Base-by-base conservation (phyloP, 2,797 vertebrate genomes). In the Cirrhinus molitorella region DNA sequence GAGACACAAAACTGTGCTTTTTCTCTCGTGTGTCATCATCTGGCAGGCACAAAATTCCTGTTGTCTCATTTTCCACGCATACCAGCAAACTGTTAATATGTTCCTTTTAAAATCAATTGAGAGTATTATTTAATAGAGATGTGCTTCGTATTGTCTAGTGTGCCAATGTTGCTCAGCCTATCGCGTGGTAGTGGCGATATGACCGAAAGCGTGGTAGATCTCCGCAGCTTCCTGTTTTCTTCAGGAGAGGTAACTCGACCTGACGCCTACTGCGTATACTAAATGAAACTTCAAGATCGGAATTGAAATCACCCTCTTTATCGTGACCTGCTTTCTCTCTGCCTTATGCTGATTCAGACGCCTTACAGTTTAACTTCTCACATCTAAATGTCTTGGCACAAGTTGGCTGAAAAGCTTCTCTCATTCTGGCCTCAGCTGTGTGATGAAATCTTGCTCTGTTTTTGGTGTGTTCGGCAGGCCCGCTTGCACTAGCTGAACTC, bases 401-500 rank as follows among this genome's bases (percentile, higher is more conserved):
- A 25, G 79, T 79, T 51, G 73, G 80, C 86, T 85, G 83, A 77
- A 81, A 87, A 28, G 23, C 45, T 11, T 81, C 78, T 84, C 23
- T 84, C 45, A 65, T 17, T 45, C 79, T 7, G 47, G 75, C 19
- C 72, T 71, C 74, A 40, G 84, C 84, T 71, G 84, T 65, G 76
- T 90, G 90, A 91, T 92, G 94, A 91, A 65, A 90, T 87, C 74
- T 88, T 77, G 86, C 84, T 53, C 12, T 84, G 21, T 79, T 89
- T n/a, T 89, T 81, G 86, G 88, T 85, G 66, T 88, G 88, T 90
- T 92, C 83, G 88, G 88, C 91, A 80, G 87, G 90, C 90, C 92
- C 90, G 91, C 94, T 95, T 93, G 94, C 95, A 95, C 94, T 93
- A 92, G 92, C 91, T 90, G 87, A 94, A 93, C 90, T 87, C 89